Percentiles rank a stretch among this genome's conserved stretches.
Conservation (phyloP, 2,888 invertebrate species). For the Steinernema scapterisci region DNA sequence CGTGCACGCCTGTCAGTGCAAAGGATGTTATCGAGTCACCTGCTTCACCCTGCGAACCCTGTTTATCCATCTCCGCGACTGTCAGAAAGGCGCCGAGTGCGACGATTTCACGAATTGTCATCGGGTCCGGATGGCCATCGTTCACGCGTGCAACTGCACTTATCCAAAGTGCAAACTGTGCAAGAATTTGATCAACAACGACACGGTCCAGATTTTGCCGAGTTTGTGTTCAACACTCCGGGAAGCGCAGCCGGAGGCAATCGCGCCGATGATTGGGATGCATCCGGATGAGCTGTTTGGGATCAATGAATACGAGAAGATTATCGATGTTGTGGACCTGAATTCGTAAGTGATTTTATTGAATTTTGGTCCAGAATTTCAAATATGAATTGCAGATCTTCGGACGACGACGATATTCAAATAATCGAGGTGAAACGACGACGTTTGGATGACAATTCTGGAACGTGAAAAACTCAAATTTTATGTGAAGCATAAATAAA, state of each 20-base stretch:
- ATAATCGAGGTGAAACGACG: background rate
- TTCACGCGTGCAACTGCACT: constrained; percentile 14
- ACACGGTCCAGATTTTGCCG: background rate
- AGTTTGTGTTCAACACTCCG: background rate
- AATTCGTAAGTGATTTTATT: background rate
- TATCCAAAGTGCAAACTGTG: background rate
- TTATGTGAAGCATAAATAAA: background rate
- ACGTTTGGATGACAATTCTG: too few species aligned
- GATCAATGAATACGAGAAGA: background rate
- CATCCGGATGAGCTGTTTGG: background rate
- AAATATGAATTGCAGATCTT: background rate
- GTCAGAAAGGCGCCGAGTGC: constrained; percentile 5
- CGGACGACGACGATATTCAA: background rate
- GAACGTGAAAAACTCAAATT: too few species aligned
- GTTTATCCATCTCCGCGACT: background rate
- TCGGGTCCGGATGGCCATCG: background rate
- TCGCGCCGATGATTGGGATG: background rate
- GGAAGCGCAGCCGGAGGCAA: background rate
- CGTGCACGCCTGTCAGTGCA: background rate
- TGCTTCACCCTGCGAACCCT: background rate
- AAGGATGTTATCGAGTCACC: background rate
- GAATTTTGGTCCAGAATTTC: background rate
- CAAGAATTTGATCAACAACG: background rate
- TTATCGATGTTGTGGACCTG: background rate
- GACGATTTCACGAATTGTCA: background rate